These are phyloP conservation scores for Epizoanthus scotinus DNA, from an alignment of 92 coral and sea anemone genomes.

Conservation along the genomic window DNA sequence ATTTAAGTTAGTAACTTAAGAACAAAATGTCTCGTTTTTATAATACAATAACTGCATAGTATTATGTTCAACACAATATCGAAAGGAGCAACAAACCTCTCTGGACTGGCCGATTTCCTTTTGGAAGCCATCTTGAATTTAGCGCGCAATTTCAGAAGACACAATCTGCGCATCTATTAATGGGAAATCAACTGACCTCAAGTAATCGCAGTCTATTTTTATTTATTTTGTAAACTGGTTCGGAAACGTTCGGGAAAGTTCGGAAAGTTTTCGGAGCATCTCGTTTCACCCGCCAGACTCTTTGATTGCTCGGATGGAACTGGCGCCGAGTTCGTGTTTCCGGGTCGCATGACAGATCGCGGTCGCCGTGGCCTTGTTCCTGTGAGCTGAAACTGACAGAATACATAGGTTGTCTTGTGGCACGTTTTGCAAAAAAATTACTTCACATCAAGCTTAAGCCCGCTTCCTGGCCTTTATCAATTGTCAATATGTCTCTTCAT, in stretches of 20 bases:
- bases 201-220: neutral
- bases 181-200: slow-evolving; percentile 21
- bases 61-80: neutral
- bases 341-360: slow-evolving; percentile 78
- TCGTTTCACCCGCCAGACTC: neutral
- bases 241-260: neutral
- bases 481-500: neutral
- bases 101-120: slow-evolving; percentile 13
- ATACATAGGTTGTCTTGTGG: neutral
- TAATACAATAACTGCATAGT: neutral
- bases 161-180: slow-evolving; percentile 8
- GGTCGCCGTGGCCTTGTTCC: slow-evolving; percentile 26
- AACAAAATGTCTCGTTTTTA: neutral
- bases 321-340: slow-evolving; percentile 55
- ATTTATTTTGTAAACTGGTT: too few species aligned
- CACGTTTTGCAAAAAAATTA: neutral
- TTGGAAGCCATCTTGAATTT: slow-evolving; percentile 48
- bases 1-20: neutral
- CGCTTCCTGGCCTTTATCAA: neutral
- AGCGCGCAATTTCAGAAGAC: slow-evolving; percentile 14
- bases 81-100: slow-evolving; percentile 31
- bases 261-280: neutral
- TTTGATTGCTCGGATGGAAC: neutral
- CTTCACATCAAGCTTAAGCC: neutral
- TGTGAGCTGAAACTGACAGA: slow-evolving; percentile 18